A percentile compares a stretch with the other conserved stretches of the same genome.
Conservation (phyloP, 2,888 invertebrate genomes). For the Drosophila prolongata region DNA sequence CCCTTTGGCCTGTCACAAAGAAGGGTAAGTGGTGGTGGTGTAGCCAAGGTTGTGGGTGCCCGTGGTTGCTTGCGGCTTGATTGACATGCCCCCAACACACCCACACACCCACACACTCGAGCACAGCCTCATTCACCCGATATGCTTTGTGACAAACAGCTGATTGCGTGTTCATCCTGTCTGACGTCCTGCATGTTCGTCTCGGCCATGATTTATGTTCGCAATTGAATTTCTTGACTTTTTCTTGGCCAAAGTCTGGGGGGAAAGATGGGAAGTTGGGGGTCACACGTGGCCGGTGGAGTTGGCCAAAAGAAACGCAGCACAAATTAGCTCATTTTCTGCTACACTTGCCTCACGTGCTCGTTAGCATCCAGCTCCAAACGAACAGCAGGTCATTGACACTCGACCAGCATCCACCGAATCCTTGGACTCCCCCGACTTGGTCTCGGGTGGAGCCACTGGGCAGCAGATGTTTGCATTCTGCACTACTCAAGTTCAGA, state of each 20-base stretch:
- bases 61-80: constrained; percentile 61
- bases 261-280: not conserved
- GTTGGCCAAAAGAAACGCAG: constrained; percentile 32
- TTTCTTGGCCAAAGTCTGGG: constrained; percentile 14
- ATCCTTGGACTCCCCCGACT: not conserved
- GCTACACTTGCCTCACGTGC: constrained; percentile 79
- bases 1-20: constrained; percentile 1
- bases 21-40: constrained; percentile 15
- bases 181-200: constrained; percentile 28
- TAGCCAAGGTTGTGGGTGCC: constrained; percentile 33
- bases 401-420: constrained; percentile 44
- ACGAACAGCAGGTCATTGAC: constrained; percentile 60
- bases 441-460: constrained; percentile 26
- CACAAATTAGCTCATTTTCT: constrained; percentile 81
- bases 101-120: constrained; percentile 15
- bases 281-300: constrained; percentile 55
- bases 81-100: constrained; percentile 63
- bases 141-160: constrained; percentile 68
- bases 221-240: constrained; percentile 78
- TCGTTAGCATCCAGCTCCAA: constrained; percentile 55
- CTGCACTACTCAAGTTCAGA: constrained; percentile 39
- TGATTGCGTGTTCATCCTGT: constrained; percentile 67
- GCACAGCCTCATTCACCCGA: constrained; percentile 18
- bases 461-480: constrained; percentile 72
- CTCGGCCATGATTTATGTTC: constrained; percentile 71